phyloP scores from a whole-genome alignment of 2,113 vertebrate species.

The Irena cyanogastra region DNA sequence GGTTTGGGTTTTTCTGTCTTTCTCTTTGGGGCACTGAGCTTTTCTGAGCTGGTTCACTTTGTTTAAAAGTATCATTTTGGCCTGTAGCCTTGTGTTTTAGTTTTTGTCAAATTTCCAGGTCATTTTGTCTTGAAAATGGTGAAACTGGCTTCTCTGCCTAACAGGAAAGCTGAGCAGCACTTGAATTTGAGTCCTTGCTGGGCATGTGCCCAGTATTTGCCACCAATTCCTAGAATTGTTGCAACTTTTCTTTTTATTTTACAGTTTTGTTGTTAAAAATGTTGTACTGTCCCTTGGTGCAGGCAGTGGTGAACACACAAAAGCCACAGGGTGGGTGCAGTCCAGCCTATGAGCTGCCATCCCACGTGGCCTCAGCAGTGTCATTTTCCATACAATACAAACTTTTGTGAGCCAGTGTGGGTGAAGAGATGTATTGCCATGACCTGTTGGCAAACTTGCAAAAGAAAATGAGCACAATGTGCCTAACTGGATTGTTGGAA shows the following conservation, averaged over 20 bases:
- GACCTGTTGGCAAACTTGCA: not conserved
- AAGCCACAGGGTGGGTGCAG: not conserved
- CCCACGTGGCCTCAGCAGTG: not conserved
- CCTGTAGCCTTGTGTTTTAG: not conserved
- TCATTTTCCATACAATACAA: not conserved
- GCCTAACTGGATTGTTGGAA: not conserved
- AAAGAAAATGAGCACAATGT: not conserved
- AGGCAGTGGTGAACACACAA: not conserved
- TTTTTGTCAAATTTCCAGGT: not conserved
- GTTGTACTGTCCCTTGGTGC: not conserved
- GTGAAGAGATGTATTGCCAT: not conserved
- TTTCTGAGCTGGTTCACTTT: not conserved
- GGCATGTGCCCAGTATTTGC: not conserved
- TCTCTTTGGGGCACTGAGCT: not conserved
- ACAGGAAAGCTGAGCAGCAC: not conserved
- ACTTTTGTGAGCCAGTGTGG: not conserved
- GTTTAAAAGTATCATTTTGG: not conserved
- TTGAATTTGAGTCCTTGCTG: not conserved
- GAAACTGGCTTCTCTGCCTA: not conserved
- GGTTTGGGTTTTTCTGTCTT: not conserved
- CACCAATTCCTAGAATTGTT: not conserved
- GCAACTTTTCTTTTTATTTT: not conserved
- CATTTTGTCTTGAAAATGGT: not conserved
- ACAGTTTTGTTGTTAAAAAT: not conserved
- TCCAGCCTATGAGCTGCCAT: not conserved